phyloP scores from a whole-genome alignment of 2,797 vertebrate genomes.

The Tokudaia tokunoshimensis region DNA sequence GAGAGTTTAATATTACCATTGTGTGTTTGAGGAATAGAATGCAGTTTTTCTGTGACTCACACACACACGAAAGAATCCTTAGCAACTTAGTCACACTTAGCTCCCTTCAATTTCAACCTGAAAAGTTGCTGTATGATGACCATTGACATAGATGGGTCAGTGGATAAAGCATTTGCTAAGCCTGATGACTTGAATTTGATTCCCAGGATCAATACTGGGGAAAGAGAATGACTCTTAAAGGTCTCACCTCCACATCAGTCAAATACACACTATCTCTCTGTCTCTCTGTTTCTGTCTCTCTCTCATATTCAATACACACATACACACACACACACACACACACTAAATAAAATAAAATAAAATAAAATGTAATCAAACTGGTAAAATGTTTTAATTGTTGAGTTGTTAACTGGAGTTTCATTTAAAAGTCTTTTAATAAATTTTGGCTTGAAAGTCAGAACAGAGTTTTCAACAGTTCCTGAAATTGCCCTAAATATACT shows the following conservation, averaged over 20 bases:
- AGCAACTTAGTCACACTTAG: background rate
- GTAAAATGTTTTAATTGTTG: background rate
- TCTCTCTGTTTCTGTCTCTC: too few species aligned
- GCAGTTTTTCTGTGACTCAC: background rate
- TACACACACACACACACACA: too few species aligned
- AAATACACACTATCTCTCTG: too few species aligned
- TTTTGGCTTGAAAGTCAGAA: background rate
- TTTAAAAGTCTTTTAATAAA: background rate
- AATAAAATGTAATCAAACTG: background rate
- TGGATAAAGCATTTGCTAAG: background rate
- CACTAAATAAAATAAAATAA: too few species aligned
- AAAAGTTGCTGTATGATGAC: background rate
- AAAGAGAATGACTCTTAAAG: background rate
- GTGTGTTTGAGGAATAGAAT: background rate
- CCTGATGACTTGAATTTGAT: background rate
- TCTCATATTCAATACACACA: too few species aligned
- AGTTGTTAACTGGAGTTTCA: too few species aligned
- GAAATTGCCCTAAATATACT: background rate
- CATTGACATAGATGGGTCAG: background rate
- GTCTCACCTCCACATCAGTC: background rate
- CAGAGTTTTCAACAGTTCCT: background rate
- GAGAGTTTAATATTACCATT: background rate
- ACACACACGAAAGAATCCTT: background rate
- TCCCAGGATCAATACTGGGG: too few species aligned
- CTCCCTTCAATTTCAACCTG: background rate